phyloP scores from a whole-genome alignment of 2,888 invertebrate genomes.

The Hydroisotoma schaefferi region DNA sequence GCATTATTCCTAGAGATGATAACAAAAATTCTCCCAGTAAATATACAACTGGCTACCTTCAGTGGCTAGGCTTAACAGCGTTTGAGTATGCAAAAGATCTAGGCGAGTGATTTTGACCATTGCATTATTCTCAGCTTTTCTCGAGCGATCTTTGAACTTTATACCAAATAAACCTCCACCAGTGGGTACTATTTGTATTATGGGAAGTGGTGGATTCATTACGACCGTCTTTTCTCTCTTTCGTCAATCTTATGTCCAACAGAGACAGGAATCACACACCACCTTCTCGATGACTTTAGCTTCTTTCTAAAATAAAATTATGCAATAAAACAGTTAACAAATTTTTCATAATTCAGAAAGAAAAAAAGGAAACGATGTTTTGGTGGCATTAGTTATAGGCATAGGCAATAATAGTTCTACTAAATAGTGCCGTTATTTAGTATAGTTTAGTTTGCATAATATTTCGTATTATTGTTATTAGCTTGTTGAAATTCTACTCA shows the following conservation, averaged over 20 bases:
- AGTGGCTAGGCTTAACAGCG: slow-evolving; percentile 77
- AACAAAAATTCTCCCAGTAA: too few species aligned
- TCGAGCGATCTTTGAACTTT: slow-evolving; percentile 55
- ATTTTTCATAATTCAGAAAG: too few species aligned
- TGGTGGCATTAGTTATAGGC: too few species aligned
- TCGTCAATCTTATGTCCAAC: neutral
- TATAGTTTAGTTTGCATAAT: too few species aligned
- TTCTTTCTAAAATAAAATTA: neutral
- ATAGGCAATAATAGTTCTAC: too few species aligned
- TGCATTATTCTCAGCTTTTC: slow-evolving; percentile 34
- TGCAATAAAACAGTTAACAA: neutral
- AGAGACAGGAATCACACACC: neutral
- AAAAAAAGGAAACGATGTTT: too few species aligned
- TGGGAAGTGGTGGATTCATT: slow-evolving; percentile 44
- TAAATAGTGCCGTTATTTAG: too few species aligned
- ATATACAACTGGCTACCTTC: slow-evolving; percentile 58
- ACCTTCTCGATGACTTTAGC: neutral
- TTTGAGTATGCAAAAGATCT: slow-evolving; percentile 83
- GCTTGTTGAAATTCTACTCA: too few species aligned
- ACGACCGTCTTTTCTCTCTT: slow-evolving; percentile 21
- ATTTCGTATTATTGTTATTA: too few species aligned
- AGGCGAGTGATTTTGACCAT: slow-evolving; percentile 75
- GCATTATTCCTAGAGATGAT: too few species aligned
- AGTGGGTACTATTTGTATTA: slow-evolving; percentile 41
- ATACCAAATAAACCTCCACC: slow-evolving; percentile 52